Conservation (phyloP, 2,113 vertebrate genomes). For the Phalacrocorax pelagicus region DNA sequence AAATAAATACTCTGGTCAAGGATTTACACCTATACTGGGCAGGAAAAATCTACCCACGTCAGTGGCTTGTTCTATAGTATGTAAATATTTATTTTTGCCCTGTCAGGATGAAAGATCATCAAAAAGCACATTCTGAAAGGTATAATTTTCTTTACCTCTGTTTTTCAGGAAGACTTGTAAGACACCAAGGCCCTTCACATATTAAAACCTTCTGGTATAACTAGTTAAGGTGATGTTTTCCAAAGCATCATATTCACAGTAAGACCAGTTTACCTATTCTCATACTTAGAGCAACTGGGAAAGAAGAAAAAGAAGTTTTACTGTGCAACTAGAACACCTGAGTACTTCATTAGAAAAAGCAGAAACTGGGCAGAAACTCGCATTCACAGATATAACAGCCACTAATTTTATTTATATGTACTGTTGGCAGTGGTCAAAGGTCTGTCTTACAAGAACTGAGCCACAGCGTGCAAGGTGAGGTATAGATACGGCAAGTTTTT, state of each 20-base stretch:
- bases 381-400: neutral
- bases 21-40: neutral
- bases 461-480: neutral
- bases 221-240: neutral
- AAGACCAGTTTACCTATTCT: neutral
- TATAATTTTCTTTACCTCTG: neutral
- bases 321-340: neutral
- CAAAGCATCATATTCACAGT: neutral
- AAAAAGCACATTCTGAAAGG: neutral
- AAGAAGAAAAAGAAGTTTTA: neutral
- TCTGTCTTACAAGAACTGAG: neutral
- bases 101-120: neutral
- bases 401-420: neutral
- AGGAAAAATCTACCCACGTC: neutral
- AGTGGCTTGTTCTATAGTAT: neutral
- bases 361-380: neutral
- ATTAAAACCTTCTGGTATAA: neutral
- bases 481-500: neutral
- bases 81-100: neutral
- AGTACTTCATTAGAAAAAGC: neutral
- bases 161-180: neutral
- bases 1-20: neutral
- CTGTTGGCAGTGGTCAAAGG: neutral
- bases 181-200: neutral
- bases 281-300: neutral